Percentiles rank a stretch among this genome's conserved stretches.
Conservation (phyloP, 2,797 vertebrate species). For the Basileuterus tristriatus region DNA sequence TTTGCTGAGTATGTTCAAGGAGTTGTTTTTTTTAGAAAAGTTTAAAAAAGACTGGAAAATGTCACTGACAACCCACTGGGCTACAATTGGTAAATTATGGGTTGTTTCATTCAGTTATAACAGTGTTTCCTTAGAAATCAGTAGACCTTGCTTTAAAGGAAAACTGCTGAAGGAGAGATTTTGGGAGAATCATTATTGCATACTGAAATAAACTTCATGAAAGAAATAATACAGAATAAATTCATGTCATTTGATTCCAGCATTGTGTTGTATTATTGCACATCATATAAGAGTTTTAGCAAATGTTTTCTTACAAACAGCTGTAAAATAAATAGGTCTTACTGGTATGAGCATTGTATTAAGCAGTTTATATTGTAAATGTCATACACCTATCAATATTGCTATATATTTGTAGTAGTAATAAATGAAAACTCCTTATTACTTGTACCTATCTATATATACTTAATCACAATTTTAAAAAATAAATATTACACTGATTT, state of each 20-base stretch:
- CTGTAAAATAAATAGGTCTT: conserved; percentile 52
- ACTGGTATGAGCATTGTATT: conserved; percentile 51
- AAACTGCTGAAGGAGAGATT: background rate
- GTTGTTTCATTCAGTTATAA: background rate
- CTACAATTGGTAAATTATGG: background rate
- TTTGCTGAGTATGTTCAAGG: background rate
- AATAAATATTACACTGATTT: conserved; percentile 64
- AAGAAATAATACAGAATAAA: background rate
- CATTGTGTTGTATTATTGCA: conserved; percentile 11
- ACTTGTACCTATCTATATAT: conserved; percentile 53
- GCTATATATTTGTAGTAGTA: conserved; percentile 48
- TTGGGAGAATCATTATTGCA: background rate
- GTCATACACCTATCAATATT: background rate
- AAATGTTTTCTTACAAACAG: conserved; percentile 26
- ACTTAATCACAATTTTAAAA: background rate
- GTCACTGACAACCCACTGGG: background rate
- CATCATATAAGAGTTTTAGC: background rate
- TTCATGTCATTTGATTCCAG: background rate
- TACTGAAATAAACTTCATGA: background rate
- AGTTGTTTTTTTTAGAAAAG: background rate
- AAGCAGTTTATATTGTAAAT: conserved; percentile 48
- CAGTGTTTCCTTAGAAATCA: background rate
- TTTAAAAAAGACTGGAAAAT: background rate
- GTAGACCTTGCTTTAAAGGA: background rate
- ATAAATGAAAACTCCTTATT: conserved; percentile 52